Conservation (phyloP, 2,888 invertebrate genomes). For the Scrobipalpa costella region DNA sequence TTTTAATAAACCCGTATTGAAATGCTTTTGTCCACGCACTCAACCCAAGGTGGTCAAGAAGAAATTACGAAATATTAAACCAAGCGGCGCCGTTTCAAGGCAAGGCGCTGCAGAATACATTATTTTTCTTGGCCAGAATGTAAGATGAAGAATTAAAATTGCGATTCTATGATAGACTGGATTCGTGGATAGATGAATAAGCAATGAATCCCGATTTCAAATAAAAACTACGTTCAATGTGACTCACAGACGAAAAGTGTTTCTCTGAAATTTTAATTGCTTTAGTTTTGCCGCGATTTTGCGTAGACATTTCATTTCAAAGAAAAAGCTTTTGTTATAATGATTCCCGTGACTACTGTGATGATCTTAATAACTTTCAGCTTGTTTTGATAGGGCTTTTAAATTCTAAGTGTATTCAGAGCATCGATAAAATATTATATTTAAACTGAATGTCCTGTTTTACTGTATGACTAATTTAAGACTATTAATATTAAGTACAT, state of each 20-base stretch:
- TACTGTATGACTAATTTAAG: too few relatives aligned
- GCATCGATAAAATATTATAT: too few relatives aligned
- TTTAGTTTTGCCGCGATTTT: too few relatives aligned
- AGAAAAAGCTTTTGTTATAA: too few relatives aligned
- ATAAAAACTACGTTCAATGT: not conserved
- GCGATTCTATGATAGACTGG: not conserved
- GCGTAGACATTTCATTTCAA: too few relatives aligned
- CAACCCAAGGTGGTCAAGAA: not conserved
- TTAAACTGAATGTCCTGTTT: too few relatives aligned
- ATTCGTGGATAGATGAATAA: slow-evolving; percentile 8
- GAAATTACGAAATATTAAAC: slow-evolving; percentile 19
- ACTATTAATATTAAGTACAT: too few relatives aligned
- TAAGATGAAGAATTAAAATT: not conserved
- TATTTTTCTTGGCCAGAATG: not conserved
- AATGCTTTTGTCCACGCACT: slow-evolving; percentile 10
- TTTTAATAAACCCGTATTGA: too few relatives aligned
- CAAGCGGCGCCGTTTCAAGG: not conserved
- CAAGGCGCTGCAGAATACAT: not conserved
- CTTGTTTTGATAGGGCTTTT: too few relatives aligned
- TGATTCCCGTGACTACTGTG: too few relatives aligned
- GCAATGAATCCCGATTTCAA: slow-evolving; percentile 5
- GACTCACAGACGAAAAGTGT: not conserved
- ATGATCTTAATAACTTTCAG: too few relatives aligned
- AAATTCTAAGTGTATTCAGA: too few relatives aligned
- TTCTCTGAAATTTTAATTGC: not conserved